phyloP scores from a whole-genome alignment of 2,797 vertebrate species.

The Hydrocynus forskahlii region DNA sequence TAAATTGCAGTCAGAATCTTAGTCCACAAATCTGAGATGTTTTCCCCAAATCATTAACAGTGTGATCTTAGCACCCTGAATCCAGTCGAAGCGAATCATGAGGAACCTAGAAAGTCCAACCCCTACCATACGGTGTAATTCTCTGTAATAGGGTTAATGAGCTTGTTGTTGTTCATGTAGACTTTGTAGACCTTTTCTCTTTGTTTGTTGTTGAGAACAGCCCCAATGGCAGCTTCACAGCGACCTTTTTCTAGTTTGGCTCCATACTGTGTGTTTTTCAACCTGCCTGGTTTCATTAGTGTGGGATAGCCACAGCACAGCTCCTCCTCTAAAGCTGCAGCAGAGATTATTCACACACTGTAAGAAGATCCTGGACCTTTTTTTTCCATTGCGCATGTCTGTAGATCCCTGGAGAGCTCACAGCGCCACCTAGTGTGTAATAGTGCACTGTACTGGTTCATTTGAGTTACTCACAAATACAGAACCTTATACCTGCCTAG shows the following conservation, averaged over 20 bases:
- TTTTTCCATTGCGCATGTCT: neutral
- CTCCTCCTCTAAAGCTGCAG: conserved; percentile 19
- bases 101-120: neutral
- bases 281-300: conserved; percentile 7
- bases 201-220: neutral
- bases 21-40: too few relatives aligned
- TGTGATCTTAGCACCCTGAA: too few relatives aligned
- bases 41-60: too few relatives aligned
- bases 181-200: neutral
- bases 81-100: too few relatives aligned
- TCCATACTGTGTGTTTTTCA: neutral
- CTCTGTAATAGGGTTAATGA: neutral
- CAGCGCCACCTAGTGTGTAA: conserved; percentile 32
- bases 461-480: neutral
- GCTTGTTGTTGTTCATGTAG: neutral
- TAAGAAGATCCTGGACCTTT: conserved; percentile 4
- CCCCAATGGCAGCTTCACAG: neutral
- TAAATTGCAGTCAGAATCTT: too few relatives aligned
- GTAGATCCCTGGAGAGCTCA: neutral
- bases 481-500: neutral
- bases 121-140: neutral
- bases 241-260: neutral
- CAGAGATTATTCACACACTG: conserved; percentile 12
- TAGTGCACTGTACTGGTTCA: neutral
- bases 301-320: neutral